Evolutionary conservation across 2,113 vertebrate genomes (phyloP).

Genomic region (Melanostigma gelatinosum): DNA sequence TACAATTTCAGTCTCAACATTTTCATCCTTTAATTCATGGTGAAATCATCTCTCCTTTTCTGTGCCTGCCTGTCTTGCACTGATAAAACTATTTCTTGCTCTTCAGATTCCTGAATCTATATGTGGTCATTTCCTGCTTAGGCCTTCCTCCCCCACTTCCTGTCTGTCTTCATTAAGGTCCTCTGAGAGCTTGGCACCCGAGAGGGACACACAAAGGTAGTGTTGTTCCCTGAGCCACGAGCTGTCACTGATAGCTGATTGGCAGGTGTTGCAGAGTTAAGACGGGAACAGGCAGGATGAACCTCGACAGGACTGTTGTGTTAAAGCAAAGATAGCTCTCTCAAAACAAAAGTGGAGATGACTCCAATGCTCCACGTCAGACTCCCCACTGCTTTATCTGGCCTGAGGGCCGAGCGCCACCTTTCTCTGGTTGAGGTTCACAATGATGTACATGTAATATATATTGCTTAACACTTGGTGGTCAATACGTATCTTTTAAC

Average conservation of each 20-base stretch:
- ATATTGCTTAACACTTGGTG: slow-evolving; percentile 11
- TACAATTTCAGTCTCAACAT: slow-evolving; percentile 33
- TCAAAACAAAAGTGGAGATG: slow-evolving; percentile 75
- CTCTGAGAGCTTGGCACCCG: slow-evolving; percentile 81
- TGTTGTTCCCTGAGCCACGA: slow-evolving; percentile 79
- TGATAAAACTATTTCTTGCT: slow-evolving; percentile 78
- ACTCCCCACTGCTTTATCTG: slow-evolving; percentile 46
- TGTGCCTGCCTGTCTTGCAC: slow-evolving; percentile 22
- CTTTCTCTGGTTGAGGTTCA: slow-evolving; percentile 42
- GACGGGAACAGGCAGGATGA: slow-evolving; percentile 67
- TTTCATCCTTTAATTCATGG: slow-evolving; percentile 34
- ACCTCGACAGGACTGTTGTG: slow-evolving; percentile 74
- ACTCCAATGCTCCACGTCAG: slow-evolving; percentile 37
- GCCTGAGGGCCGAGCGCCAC: slow-evolving; percentile 33
- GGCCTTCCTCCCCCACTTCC: slow-evolving; percentile 86
- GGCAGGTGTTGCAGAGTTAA: slow-evolving; percentile 83
- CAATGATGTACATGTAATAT: slow-evolving; percentile 17
- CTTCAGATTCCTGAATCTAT: slow-evolving; percentile 84
- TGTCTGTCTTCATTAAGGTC: slow-evolving; percentile 87
- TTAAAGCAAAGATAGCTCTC: slow-evolving; percentile 77
- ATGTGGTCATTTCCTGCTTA: slow-evolving; percentile 83
- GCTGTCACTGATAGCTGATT: slow-evolving; percentile 78
- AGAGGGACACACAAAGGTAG: slow-evolving; percentile 84
- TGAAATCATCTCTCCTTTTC: slow-evolving; percentile 22
- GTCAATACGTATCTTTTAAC: slow-evolving; percentile 6